Conservation (phyloP, 1,140 invertebrate genomes). For the Antheraea mylitta region DNA sequence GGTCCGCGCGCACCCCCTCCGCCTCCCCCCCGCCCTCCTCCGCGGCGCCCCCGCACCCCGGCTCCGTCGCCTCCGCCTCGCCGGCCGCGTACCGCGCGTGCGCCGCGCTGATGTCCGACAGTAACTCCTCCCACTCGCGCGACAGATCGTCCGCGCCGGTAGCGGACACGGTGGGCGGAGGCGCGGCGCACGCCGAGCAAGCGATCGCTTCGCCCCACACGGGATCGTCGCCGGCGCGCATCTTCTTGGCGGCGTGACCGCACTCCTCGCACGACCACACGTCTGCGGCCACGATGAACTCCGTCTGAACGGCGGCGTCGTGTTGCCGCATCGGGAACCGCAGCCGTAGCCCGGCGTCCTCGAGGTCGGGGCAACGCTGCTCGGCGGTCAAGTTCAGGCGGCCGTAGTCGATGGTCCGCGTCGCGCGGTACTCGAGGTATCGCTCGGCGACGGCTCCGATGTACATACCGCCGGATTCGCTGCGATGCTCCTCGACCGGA, state of each 20-base stretch:
- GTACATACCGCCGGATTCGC: constrained; percentile 72
- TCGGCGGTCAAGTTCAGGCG: constrained; percentile 62
- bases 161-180: constrained; percentile 22
- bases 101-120: constrained; percentile 72
- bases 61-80: background rate
- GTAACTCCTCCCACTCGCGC: constrained; percentile 76
- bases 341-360: constrained; percentile 65
- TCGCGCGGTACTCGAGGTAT: constrained; percentile 77
- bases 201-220: constrained; percentile 42
- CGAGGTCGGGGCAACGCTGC: constrained; percentile 64
- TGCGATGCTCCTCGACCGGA: constrained; percentile 75
- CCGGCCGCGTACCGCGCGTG: constrained; percentile 54
- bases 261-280: constrained; percentile 53
- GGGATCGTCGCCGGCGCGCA: constrained; percentile 42
- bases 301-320: constrained; percentile 78
- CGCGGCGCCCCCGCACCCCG: constrained; percentile 15
- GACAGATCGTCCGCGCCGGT: constrained; percentile 43
- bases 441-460: constrained; percentile 63
- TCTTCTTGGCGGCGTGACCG: constrained; percentile 57
- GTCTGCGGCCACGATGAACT: constrained; percentile 32
- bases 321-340: constrained; percentile 76
- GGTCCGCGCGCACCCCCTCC: constrained; percentile 34
- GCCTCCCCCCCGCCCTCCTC: background rate
- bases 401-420: constrained; percentile 62
- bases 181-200: constrained; percentile 31